Percentiles rank a stretch among this genome's conserved stretches.
phyloP scores from a whole-genome alignment of 2,113 vertebrate species.

The Cichladusa arquata region DNA sequence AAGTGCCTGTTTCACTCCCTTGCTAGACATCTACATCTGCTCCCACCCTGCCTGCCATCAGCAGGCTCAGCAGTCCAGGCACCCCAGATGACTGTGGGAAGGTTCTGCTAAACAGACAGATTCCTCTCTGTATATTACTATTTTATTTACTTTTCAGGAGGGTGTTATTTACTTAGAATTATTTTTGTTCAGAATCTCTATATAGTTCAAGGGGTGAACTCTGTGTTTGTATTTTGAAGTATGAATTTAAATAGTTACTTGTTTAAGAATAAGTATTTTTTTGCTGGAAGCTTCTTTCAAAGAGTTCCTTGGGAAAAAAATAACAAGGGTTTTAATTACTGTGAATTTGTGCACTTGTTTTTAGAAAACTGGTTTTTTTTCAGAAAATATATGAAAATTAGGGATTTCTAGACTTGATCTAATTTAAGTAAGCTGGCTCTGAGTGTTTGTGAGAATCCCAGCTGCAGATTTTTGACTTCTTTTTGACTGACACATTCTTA shows the following conservation, averaged over 20 bases:
- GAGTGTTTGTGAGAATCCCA: not conserved
- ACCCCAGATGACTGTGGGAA: not conserved
- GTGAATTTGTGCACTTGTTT: not conserved
- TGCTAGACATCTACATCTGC: not conserved
- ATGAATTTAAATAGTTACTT: not conserved
- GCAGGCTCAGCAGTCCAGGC: not conserved
- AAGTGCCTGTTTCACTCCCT: not conserved
- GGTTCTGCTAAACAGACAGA: not conserved
- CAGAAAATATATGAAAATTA: not conserved
- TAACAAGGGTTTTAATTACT: not conserved
- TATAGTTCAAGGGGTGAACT: not conserved
- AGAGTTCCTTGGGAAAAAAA: not conserved
- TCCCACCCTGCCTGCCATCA: not conserved
- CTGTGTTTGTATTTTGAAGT: not conserved
- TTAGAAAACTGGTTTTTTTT: not conserved
- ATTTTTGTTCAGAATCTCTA: not conserved
- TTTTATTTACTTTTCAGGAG: not conserved
- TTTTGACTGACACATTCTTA: not conserved
- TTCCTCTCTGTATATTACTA: not conserved
- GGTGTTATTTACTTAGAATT: not conserved
- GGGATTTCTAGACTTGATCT: not conserved
- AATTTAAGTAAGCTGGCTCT: not conserved
- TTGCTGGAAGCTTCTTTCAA: not conserved
- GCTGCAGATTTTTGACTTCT: not conserved
- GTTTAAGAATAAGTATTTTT: not conserved